These are phyloP conservation scores for Podarcis siculus DNA, from an alignment of 2,797 vertebrate genomes.

Conservation along the genomic window DNA sequence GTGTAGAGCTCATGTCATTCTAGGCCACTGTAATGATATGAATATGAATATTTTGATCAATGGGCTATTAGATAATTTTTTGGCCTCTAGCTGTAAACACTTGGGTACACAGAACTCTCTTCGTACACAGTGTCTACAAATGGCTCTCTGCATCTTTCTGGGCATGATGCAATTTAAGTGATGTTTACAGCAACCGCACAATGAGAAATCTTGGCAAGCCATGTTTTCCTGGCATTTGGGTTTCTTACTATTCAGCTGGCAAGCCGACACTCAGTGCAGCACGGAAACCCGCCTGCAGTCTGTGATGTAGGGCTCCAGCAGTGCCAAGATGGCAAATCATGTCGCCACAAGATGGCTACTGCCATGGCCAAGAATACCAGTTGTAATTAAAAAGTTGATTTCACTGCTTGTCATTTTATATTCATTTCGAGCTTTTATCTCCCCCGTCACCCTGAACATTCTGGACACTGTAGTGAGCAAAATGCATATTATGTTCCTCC, in stretches of 20 bases:
- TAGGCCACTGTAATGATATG: not conserved
- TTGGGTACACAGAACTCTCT: not conserved
- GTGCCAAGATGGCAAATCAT: not conserved
- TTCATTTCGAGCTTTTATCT: not conserved
- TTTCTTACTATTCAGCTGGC: not conserved
- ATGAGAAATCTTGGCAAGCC: slow-evolving; percentile 12
- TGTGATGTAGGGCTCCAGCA: not conserved
- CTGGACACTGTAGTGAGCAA: not conserved
- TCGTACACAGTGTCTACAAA: not conserved
- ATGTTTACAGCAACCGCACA: not conserved
- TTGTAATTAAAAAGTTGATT: slow-evolving; percentile 27
- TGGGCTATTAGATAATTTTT: not conserved
- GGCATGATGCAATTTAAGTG: not conserved
- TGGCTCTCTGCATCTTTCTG: not conserved
- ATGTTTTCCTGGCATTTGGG: not conserved
- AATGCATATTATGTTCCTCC: not conserved
- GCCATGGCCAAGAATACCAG: slow-evolving; percentile 1
- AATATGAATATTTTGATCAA: not conserved
- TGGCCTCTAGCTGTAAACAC: not conserved
- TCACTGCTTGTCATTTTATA: not conserved
- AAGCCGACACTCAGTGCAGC: not conserved
- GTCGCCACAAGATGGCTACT: slow-evolving; percentile 13
- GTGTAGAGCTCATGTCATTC: not conserved
- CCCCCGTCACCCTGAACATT: not conserved
- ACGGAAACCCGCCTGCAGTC: not conserved